Conservation (phyloP, 1,140 invertebrate species). For the Cydia pomonella region DNA sequence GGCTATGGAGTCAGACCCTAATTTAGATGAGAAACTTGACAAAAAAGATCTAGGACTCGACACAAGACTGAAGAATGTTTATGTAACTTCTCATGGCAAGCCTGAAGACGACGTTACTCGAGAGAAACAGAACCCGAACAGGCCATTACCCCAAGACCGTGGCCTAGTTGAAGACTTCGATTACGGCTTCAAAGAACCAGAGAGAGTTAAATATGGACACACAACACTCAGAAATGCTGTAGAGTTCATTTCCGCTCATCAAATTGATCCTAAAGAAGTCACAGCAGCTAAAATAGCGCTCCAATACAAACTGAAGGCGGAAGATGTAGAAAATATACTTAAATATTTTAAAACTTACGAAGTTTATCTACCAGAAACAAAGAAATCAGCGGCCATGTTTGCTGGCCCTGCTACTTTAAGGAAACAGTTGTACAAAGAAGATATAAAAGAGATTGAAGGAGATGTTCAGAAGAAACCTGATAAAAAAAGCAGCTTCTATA, state of each 20-base stretch:
- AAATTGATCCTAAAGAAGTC: conserved; percentile 81
- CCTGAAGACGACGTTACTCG: conserved; percentile 68
- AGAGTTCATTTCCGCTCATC: conserved; percentile 84
- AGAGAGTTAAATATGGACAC: conserved; percentile 74
- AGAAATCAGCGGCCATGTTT: conserved; percentile 56
- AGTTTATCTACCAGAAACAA: conserved; percentile 67
- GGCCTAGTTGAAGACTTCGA: conserved; percentile 63
- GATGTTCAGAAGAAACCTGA: conserved; percentile 41
- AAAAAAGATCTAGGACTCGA: conserved; percentile 83
- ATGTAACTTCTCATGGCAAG: conserved; percentile 82
- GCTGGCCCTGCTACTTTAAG: conserved; percentile 62
- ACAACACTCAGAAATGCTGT: conserved; percentile 80
- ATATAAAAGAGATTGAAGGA: conserved; percentile 51
- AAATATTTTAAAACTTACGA: conserved; percentile 74
- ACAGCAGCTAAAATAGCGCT: conserved; percentile 82
- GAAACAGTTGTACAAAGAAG: conserved; percentile 48
- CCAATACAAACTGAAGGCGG: conserved; percentile 84
- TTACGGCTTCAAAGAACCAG: conserved; percentile 82
- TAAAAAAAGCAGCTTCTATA: conserved; percentile 30
- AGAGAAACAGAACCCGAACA: conserved; percentile 44
- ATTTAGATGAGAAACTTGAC: conserved; percentile 81
- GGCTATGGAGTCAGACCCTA: conserved; percentile 82
- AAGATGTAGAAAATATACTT: conserved; percentile 76
- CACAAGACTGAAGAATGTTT: conserved; percentile 84
- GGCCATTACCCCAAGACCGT: conserved; percentile 60